Conservation (phyloP, 2,797 vertebrate species). For the Protosalanx chinensis region DNA sequence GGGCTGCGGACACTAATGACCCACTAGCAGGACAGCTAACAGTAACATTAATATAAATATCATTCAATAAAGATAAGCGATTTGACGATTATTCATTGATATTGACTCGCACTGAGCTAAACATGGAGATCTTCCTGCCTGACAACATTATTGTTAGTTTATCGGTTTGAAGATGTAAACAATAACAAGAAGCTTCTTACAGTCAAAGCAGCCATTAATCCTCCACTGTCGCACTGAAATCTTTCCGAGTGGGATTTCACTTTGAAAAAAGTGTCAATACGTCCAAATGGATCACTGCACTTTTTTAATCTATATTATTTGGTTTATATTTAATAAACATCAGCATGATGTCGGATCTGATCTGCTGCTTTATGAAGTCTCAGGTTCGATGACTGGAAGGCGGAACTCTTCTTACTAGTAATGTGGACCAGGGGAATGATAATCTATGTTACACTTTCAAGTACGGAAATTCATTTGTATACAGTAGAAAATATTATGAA, state of each 20-base stretch:
- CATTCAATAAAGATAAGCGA: slow-evolving; percentile 3
- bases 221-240: slow-evolving; percentile 68
- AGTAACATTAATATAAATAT: slow-evolving; percentile 50
- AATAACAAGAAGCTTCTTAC: slow-evolving; percentile 62
- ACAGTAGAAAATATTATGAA: not conserved
- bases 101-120: slow-evolving; percentile 2
- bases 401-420: slow-evolving; percentile 1
- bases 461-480: not conserved
- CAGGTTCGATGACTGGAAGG: not conserved
- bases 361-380: not conserved
- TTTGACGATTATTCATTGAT: slow-evolving; percentile 14
- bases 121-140: slow-evolving; percentile 25
- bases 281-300: not conserved
- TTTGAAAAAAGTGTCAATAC: not conserved
- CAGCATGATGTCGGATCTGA: too few species aligned
- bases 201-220: slow-evolving; percentile 72
- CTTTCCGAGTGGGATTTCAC: slow-evolving; percentile 57
- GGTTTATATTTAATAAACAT: not conserved
- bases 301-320: not conserved
- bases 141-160: slow-evolving; percentile 39
- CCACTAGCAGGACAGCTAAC: slow-evolving; percentile 17
- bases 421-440: slow-evolving; percentile 35
- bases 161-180: slow-evolving; percentile 68
- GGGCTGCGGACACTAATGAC: too few species aligned
- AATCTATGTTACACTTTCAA: slow-evolving; percentile 57